Evolutionary conservation across 64 coral and sea anemone genomes (phyloP).

Genomic region (Stylophora pistillata): DNA sequence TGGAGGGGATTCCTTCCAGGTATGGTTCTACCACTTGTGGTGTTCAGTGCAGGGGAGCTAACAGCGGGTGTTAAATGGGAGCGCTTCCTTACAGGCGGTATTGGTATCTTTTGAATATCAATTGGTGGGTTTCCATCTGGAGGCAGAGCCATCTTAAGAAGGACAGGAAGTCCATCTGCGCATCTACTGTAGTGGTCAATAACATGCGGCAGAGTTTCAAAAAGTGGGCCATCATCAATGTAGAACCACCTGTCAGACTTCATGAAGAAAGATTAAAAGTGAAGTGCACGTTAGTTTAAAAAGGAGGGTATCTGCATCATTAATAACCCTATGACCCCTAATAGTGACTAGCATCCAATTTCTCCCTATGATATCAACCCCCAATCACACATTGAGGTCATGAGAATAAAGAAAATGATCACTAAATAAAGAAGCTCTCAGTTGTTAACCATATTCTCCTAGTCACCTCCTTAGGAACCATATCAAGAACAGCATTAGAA

Average conservation of each 20-base stretch:
- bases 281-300: neutral
- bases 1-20: neutral
- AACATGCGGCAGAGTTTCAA: constrained; percentile 96
- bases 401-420: too few species aligned
- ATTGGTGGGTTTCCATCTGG: constrained; percentile 78
- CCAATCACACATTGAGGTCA: too few species aligned
- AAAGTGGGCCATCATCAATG: constrained; percentile 97
- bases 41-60: constrained; percentile 5
- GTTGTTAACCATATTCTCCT: too few species aligned
- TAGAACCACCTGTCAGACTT: constrained; percentile 97
- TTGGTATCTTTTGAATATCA: constrained; percentile 15
- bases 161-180: constrained; percentile 92
- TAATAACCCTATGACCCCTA: too few species aligned
- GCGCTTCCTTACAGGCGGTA: constrained; percentile 3
- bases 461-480: too few species aligned
- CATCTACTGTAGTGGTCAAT: constrained; percentile 95
- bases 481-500: too few species aligned
- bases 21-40: neutral
- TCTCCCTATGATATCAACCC: too few species aligned
- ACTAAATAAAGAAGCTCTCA: too few species aligned
- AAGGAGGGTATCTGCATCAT: neutral
- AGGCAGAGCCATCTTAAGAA: constrained; percentile 78
- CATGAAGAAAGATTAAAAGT: neutral
- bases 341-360: too few species aligned
- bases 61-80: neutral